Conservation (phyloP, 2,888 invertebrate species). For the Ophioninae sp. region DNA sequence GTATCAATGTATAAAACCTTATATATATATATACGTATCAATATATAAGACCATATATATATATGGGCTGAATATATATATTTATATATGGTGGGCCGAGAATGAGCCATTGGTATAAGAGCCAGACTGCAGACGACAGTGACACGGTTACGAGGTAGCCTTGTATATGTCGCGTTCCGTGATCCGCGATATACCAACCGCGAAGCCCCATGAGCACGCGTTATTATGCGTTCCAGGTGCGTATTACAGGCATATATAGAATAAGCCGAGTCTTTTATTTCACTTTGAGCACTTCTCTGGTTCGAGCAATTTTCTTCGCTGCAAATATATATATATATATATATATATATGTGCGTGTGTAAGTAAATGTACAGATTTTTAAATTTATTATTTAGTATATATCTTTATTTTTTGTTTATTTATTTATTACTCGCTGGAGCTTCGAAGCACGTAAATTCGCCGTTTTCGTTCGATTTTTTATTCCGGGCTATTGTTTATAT, state of each 20-base stretch:
- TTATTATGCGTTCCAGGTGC: slow-evolving; percentile 65
- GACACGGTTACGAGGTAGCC: slow-evolving; percentile 77
- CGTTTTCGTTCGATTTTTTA: too few species aligned
- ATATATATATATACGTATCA: not conserved
- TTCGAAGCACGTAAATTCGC: too few species aligned
- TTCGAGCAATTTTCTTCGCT: not conserved
- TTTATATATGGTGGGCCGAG: not conserved
- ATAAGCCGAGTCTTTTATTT: slow-evolving; percentile 27
- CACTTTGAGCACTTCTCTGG: slow-evolving; percentile 25
- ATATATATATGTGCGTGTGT: too few species aligned
- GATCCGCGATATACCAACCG: slow-evolving; percentile 52
- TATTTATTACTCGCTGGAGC: too few species aligned
- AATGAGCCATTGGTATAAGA: slow-evolving; percentile 57
- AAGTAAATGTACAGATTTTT: too few species aligned
- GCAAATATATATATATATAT: not conserved
- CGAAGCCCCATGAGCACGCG: slow-evolving; percentile 38
- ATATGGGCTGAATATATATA: not conserved
- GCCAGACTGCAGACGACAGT: slow-evolving; percentile 73
- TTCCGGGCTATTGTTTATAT: too few species aligned
- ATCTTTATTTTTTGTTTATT: too few species aligned
- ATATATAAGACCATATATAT: not conserved
- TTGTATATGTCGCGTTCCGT: slow-evolving; percentile 69
- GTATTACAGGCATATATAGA: slow-evolving; percentile 64
- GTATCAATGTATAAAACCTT: not conserved
- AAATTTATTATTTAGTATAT: too few species aligned